Base-by-base conservation (phyloP, 2,888 invertebrate species). In the Polydrusus pterygomalis region DNA sequence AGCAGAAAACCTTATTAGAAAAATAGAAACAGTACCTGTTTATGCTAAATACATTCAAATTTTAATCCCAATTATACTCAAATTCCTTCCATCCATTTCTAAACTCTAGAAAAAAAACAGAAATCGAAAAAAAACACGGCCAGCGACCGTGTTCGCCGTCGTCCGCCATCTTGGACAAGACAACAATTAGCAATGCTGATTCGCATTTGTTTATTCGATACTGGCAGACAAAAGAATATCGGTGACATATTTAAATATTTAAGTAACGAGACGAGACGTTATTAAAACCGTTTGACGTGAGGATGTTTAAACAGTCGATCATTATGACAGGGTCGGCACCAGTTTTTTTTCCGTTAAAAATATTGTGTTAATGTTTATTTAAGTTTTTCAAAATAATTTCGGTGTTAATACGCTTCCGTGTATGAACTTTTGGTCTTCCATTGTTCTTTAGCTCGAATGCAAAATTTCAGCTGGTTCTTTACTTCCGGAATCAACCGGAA, bases 121-220 rank as follows among this genome's bases (percentile, higher is more conserved):
- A 64, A 64, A 47, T 64, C 15, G 15, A 40, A 67, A 67, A 67
- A 67, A 47, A 10, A 51, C 54, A 64, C 56, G 43, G 43, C 7
- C 40, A 47, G 18, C 13, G 43, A 13, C 40, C 71, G 69, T 63
- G 68, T 54, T 10, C 45, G 63, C 9, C 13, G 56, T 18, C 30
- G 25, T 56, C 70, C 45, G 75, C 78, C 78, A 78, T 78, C 64
- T 78, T 78, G 70, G 69, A 34, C 34, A 34, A 82, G 30, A 84
- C 86, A 85, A 84, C 86, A 85, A 87, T 87, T 87, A 87, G 85
- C 87, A 86, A 86, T 86, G 86, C 87, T 85, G 86, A 86, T 83
- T 85, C 83, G 83, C 85, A 68, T 86, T 86, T 85, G 85, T 85
- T 86, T 86, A 84, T 85, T 83, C 83, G 79, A 80, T 79, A 78